Base-by-base conservation (phyloP, 1,140 invertebrate genomes). In the Danaus melanippus region DNA sequence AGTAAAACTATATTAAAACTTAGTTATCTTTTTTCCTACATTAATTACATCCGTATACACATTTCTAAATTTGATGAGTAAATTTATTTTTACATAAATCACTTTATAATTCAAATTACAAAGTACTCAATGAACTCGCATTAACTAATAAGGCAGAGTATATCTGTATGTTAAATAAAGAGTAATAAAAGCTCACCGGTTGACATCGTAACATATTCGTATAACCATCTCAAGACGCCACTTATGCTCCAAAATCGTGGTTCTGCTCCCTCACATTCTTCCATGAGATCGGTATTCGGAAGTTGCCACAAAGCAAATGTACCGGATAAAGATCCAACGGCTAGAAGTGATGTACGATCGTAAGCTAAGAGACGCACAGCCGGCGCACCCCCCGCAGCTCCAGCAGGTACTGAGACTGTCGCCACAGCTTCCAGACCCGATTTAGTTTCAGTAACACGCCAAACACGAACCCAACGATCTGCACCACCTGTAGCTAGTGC, bases 391-490 rank as follows among this genome's bases (percentile, higher is more conserved):
- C 66, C 69, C 8, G 64, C 67, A 9, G 58, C 64, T 1, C 53
- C 59, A 11, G 48, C 64, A 0, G 64, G 53, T 45, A 66, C 64
- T 44, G 66, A 63, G 5, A 32, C 55, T 40, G 53, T 17, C 8
- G 42, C 57, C 8, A 46, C 12, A 17, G 12, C 54, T n/a, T 15
- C 17, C 44, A 56, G 10, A 9, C 6, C 41, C 12, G 41, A 41
- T 0, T 12, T 47, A 4, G 17, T 8, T 1, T 45, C 56, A 1
- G 8, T 7, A 15, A 64, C 56, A 40, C 50, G 53, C 76, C 76
- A 79, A 57, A 73, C 76, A 39, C 76, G 69, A 50, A 63, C 69
- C 74, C 73, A 76, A 11, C 66, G 58, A 63, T 78, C 74, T 0
- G 57, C 71, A 47, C 75, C 75, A 21, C 69, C 67, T 1, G 64